Evolutionary conservation across 1,140 invertebrate species (phyloP).

Genomic region (Tribolium madens): DNA sequence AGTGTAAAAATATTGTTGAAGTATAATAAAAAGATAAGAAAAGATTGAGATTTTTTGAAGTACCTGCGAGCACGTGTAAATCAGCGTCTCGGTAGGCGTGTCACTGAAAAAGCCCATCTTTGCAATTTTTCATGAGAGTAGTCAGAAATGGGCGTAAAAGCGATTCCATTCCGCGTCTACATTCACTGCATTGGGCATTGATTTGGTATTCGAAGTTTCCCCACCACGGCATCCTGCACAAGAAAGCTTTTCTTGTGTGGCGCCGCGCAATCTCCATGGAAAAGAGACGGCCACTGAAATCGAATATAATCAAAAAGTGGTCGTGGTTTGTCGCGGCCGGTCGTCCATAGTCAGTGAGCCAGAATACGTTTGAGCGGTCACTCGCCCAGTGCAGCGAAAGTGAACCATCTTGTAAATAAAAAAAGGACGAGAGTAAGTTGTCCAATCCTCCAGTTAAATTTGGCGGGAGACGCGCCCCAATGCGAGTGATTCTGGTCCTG

Average conservation of each 20-base stretch:
- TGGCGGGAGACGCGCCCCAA: constrained; percentile 32
- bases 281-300: constrained; percentile 51
- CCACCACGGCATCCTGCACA: constrained; percentile 51
- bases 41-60: not conserved
- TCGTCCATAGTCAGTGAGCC: constrained; percentile 33
- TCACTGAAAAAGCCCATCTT: not conserved
- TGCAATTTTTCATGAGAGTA: not conserved
- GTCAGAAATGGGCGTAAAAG: constrained; percentile 40
- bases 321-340: constrained; percentile 51
- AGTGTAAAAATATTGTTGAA: too few relatives aligned
- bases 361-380: constrained; percentile 44
- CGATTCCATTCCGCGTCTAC: constrained; percentile 39
- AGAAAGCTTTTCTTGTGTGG: constrained; percentile 57
- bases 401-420: constrained; percentile 8
- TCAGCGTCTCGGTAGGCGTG: not conserved
- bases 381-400: constrained; percentile 52
- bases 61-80: not conserved
- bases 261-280: constrained; percentile 57
- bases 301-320: constrained; percentile 61
- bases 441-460: constrained; percentile 17
- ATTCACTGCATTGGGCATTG: constrained; percentile 50
- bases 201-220: constrained; percentile 51
- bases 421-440: not conserved
- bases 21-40: too few relatives aligned
- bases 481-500: constrained; percentile 65